These are phyloP conservation scores for Pedetes capensis DNA, from an alignment of 2,113 vertebrate genomes.

Conservation along the genomic window DNA sequence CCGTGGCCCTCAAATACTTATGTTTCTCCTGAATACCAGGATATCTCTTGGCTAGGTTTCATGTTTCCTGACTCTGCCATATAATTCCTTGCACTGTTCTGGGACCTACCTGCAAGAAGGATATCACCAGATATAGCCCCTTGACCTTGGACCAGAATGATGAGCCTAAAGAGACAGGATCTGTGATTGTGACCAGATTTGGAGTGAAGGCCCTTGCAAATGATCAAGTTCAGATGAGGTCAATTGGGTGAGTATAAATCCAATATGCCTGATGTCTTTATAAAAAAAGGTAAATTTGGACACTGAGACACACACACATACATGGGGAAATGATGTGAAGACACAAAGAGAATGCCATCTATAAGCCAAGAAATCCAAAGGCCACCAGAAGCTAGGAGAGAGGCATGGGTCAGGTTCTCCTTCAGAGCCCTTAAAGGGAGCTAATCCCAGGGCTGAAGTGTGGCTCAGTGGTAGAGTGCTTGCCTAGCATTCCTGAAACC, in stretches of 20 bases:
- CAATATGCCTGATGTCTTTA: background rate
- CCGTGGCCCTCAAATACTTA: no score
- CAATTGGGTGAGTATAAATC: background rate
- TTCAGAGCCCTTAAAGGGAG: background rate
- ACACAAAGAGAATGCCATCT: background rate
- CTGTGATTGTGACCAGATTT: background rate
- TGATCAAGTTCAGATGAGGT: background rate
- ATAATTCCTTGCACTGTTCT: background rate
- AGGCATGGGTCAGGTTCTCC: background rate
- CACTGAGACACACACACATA: background rate
- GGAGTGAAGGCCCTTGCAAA: background rate
- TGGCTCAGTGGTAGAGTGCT: background rate
- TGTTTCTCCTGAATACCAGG: no score
- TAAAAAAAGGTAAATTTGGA: background rate
- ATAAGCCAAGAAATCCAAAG: background rate
- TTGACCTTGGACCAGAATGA: background rate
- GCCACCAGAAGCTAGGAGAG: background rate
- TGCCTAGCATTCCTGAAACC: background rate
- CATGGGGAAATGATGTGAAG: background rate
- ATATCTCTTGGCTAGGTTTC: background rate
- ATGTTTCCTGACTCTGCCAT: background rate
- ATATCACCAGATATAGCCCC: background rate
- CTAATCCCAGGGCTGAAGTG: background rate
- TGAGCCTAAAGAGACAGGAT: background rate
- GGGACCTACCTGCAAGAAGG: background rate